A percentile compares a stretch with the other conserved stretches of the same genome.
phyloP scores from a whole-genome alignment of 1,140 invertebrate genomes.

The Scaptodrosophila lebanonensis region DNA sequence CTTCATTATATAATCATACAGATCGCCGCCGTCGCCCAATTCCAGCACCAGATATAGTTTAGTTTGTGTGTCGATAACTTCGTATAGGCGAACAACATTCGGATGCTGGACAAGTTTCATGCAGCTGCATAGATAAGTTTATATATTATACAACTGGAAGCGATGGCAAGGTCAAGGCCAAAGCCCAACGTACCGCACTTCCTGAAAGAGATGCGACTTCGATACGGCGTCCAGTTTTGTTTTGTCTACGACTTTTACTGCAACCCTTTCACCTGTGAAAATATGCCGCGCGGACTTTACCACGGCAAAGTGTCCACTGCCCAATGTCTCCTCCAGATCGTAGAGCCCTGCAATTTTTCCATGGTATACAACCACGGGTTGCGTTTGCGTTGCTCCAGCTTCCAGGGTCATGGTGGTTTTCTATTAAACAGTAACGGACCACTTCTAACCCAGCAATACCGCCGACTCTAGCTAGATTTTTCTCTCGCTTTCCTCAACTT shows the following conservation, averaged over 20 bases:
- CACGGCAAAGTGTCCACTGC: constrained; percentile 98
- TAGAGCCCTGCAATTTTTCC: constrained; percentile 98
- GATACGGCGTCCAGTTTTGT: constrained; percentile 97
- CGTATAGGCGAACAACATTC: constrained; percentile 98
- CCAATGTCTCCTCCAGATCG: constrained; percentile 95
- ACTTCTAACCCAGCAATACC: no score
- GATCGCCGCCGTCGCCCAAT: constrained; percentile 98
- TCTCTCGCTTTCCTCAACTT: no score
- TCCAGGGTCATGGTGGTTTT: constrained; percentile 57
- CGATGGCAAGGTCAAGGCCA: constrained; percentile 1
- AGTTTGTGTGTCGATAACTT: constrained; percentile 99
- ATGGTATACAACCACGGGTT: constrained; percentile 80
- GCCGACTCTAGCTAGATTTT: no score
- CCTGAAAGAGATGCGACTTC: constrained; percentile 97
- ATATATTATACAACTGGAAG: not conserved
- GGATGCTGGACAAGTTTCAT: constrained; percentile 99
- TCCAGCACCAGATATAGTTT: constrained; percentile 97
- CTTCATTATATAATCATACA: constrained; percentile 99
- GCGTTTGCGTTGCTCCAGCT: constrained; percentile 27
- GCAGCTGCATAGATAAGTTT: constrained; percentile 80
- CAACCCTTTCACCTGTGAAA: constrained; percentile 99
- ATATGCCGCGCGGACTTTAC: constrained; percentile 99
- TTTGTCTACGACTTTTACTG: constrained; percentile 98
- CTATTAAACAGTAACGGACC: no score
- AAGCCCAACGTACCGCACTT: constrained; percentile 79